These are phyloP conservation scores for Cephonodes hylas DNA, from an alignment of 2,888 invertebrate species.

Conservation along the genomic window DNA sequence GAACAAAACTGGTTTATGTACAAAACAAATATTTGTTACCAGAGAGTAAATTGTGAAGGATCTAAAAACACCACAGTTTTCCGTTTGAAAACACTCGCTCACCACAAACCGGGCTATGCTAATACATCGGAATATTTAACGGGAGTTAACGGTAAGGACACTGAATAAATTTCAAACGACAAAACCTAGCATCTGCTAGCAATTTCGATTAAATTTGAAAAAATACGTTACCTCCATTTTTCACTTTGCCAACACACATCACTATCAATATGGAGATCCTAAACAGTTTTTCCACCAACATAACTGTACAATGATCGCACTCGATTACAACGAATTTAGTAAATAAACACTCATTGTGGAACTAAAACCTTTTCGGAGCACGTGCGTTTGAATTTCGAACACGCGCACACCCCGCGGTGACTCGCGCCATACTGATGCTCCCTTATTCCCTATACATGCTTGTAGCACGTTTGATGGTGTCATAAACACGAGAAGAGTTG, in stretches of 20 bases:
- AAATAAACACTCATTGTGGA: background rate
- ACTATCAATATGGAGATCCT: slow-evolving; percentile 49
- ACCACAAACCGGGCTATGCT: background rate
- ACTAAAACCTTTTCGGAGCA: background rate
- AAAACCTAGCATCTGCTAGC: background rate
- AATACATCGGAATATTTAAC: background rate
- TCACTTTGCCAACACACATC: slow-evolving; percentile 51
- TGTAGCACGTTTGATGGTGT: slow-evolving; percentile 14
- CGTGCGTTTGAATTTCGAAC: slow-evolving; percentile 14
- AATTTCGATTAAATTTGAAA: background rate
- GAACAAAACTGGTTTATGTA: background rate
- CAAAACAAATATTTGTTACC: background rate
- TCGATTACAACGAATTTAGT: slow-evolving; percentile 1
- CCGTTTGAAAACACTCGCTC: background rate
- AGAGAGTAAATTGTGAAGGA: background rate
- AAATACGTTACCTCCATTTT: slow-evolving; percentile 59
- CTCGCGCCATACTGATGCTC: slow-evolving; percentile 49
- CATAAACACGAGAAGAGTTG: slow-evolving; percentile 11
- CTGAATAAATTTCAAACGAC: background rate
- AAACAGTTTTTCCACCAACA: slow-evolving; percentile 23
- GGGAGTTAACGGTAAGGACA: background rate
- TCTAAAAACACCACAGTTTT: background rate
- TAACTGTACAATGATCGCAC: slow-evolving; percentile 2
- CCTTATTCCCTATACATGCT: slow-evolving; percentile 27
- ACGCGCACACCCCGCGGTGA: slow-evolving; percentile 41